Evolutionary conservation across 2,888 invertebrate genomes (phyloP).

Genomic region (Polyploca ridens): DNA sequence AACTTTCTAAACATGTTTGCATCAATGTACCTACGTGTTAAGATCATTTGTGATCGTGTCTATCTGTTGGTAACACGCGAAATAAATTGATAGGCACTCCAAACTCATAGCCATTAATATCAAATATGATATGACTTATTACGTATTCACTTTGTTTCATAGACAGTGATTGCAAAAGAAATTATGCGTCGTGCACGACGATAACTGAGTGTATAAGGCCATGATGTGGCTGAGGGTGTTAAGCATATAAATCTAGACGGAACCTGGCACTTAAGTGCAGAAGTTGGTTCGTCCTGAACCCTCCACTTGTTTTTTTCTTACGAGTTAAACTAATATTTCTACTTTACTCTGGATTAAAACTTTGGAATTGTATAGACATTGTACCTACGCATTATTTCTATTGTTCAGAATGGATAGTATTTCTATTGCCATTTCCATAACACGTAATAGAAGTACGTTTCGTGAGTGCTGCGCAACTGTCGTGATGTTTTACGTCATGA

Average conservation of each 20-base stretch:
- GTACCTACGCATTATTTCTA: no score
- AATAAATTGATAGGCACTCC: constrained; percentile 14
- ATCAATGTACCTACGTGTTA: constrained; percentile 3
- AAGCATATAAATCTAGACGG: no score
- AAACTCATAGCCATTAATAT: constrained; percentile 14
- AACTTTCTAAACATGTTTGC: constrained; percentile 12
- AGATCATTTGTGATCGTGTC: constrained; percentile 12
- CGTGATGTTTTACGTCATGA: constrained; percentile 57
- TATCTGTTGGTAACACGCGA: constrained; percentile 12
- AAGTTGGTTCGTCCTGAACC: no score
- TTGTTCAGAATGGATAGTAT: not conserved
- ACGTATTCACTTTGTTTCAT: not conserved
- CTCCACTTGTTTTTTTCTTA: no score
- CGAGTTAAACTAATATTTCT: no score
- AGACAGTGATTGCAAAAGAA: not conserved
- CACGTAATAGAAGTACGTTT: constrained; percentile 26
- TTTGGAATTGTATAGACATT: no score
- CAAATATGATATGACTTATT: constrained; percentile 14
- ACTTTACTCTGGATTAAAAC: no score
- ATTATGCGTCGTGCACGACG: not conserved
- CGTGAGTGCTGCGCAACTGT: constrained; percentile 40
- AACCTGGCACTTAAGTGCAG: no score
- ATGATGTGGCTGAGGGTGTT: no score
- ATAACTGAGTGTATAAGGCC: no score
- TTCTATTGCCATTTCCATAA: constrained; percentile 15